phyloP scores from a whole-genome alignment of 2,888 invertebrate genomes.

The Lydus trimaculatus region DNA sequence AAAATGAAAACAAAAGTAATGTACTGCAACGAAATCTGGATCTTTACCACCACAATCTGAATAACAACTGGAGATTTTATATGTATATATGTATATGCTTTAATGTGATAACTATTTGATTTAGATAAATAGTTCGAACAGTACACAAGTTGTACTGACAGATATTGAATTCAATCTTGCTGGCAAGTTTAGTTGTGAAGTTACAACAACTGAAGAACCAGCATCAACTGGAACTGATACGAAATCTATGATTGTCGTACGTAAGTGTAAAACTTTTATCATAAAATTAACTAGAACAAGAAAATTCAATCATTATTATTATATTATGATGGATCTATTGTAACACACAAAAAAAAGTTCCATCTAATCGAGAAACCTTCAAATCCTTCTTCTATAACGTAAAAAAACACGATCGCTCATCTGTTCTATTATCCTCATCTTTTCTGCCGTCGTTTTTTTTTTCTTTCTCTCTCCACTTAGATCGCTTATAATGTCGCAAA shows the following conservation, averaged over 20 bases:
- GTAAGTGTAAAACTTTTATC: slow-evolving; percentile 64
- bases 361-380: neutral
- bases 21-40: too few relatives aligned
- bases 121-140: slow-evolving; percentile 76
- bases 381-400: neutral
- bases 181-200: slow-evolving; percentile 83
- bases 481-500: neutral
- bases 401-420: neutral
- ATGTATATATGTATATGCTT: too few relatives aligned
- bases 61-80: neutral
- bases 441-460: neutral
- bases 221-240: slow-evolving; percentile 73
- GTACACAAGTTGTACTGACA: slow-evolving; percentile 75
- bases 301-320: slow-evolving; percentile 3
- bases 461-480: neutral
- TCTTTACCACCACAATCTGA: neutral
- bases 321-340: slow-evolving; percentile 8
- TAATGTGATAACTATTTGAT: slow-evolving; percentile 33
- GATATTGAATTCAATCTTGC: slow-evolving; percentile 74
- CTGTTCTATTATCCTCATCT: neutral
- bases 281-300: neutral
- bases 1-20: too few relatives aligned
- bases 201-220: slow-evolving; percentile 73
- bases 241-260: slow-evolving; percentile 75
- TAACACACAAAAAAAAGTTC: neutral